These are phyloP conservation scores for Cyclargus thomasi DNA, from an alignment of 1,140 invertebrate genomes.

Conservation along the genomic window DNA sequence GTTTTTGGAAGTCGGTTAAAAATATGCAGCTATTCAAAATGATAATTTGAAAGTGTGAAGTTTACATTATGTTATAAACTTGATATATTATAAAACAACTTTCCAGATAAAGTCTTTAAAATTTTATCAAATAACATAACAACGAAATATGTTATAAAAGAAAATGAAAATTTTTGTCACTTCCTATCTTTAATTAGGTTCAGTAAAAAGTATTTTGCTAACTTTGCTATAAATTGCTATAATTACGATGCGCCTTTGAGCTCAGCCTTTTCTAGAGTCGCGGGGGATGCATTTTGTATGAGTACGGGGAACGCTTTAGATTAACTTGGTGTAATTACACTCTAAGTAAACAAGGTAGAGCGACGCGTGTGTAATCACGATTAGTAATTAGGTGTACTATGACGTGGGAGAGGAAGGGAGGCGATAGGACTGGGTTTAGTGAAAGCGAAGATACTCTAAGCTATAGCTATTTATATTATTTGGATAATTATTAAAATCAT, in stretches of 20 bases:
- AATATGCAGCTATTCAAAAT: too few relatives aligned
- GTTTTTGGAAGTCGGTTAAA: too few relatives aligned
- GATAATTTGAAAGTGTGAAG: too few relatives aligned
- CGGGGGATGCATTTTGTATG: constrained; percentile 63
- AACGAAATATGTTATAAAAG: too few relatives aligned
- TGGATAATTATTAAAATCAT: background rate
- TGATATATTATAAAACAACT: too few relatives aligned
- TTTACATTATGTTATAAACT: too few relatives aligned
- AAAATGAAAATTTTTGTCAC: too few relatives aligned
- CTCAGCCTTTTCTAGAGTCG: constrained; percentile 30
- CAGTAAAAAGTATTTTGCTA: background rate
- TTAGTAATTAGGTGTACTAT: constrained; percentile 58
- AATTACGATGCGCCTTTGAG: constrained; percentile 36
- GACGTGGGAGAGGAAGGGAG: constrained; percentile 31
- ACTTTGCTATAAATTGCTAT: constrained; percentile 3
- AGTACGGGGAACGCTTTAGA: constrained; percentile 56
- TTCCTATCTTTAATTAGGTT: too few relatives aligned
- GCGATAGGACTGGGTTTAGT: constrained; percentile 11
- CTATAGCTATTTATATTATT: too few relatives aligned
- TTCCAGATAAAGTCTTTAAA: too few relatives aligned
- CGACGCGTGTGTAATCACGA: constrained; percentile 56
- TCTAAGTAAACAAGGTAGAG: constrained; percentile 53
- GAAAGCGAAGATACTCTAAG: background rate
- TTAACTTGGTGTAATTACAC: constrained; percentile 66
- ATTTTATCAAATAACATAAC: too few relatives aligned